Conservation (phyloP, 2,888 invertebrate species). For the Morpho deidamia region DNA sequence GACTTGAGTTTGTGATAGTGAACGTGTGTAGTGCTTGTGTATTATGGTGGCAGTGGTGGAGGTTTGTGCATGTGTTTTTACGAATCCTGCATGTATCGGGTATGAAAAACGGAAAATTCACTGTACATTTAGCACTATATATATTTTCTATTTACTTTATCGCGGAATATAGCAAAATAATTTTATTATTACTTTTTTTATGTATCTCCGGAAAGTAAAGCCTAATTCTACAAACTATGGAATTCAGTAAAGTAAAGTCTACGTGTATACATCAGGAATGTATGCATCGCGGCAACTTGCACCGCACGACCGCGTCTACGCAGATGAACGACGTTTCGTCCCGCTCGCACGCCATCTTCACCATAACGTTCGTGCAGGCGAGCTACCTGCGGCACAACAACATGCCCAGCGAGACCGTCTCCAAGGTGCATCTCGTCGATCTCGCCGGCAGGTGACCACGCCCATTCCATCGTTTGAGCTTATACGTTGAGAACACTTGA, state of each 20-base stretch:
- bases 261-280: slow-evolving; percentile 74
- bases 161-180: no score
- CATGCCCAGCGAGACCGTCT: slow-evolving; percentile 93
- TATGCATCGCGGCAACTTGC: slow-evolving; percentile 88
- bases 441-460: slow-evolving; percentile 87
- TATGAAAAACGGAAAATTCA: no score
- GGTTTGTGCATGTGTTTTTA: no score
- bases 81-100: no score
- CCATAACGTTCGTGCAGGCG: slow-evolving; percentile 93
- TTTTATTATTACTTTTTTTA: slow-evolving; percentile 11
- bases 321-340: slow-evolving; percentile 96
- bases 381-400: slow-evolving; percentile 87
- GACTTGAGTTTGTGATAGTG: no score
- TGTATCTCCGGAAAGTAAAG: no score
- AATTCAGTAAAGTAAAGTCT: no score
- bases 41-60: no score
- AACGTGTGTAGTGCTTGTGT: no score
- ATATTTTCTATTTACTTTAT: no score
- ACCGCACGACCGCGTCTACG: slow-evolving; percentile 91
- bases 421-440: slow-evolving; percentile 93
- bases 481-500: background rate
- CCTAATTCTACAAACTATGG: no score
- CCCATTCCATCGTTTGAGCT: background rate
- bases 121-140: no score
- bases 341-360: slow-evolving; percentile 94